These are phyloP conservation scores for Amblyjoppa fuscipennis DNA, from an alignment of 2,888 invertebrate genomes.

Conservation along the genomic window DNA sequence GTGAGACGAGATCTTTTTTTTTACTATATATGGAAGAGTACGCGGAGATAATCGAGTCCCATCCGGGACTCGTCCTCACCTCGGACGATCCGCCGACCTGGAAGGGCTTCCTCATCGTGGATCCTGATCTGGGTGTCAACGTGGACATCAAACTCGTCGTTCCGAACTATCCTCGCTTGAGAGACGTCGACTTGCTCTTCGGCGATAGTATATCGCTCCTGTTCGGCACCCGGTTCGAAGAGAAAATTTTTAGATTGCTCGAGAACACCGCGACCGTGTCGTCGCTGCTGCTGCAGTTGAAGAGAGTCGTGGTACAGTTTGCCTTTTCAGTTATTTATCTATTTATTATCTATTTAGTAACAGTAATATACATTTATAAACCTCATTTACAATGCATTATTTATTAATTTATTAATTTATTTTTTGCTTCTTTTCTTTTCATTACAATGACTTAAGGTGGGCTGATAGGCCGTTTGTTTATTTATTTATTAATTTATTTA, in stretches of 20 bases:
- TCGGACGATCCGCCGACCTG: conserved; percentile 77
- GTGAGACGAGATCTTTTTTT: not conserved
- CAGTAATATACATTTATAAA: no score
- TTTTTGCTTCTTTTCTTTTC: no score
- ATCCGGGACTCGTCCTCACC: conserved; percentile 79
- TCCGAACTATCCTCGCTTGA: conserved; percentile 79
- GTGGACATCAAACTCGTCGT: conserved; percentile 77
- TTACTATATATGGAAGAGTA: conserved; percentile 71
- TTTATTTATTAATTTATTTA: no score
- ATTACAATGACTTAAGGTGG: no score
- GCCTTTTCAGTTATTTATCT: no score
- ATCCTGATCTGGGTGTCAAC: conserved; percentile 67
- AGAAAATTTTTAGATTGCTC: conserved; percentile 70
- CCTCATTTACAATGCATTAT: no score
- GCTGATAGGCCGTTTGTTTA: no score
- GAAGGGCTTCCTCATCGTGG: conserved; percentile 78
- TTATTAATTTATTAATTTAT: no score
- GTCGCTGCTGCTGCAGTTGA: conserved; percentile 77
- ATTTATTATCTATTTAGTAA: no score
- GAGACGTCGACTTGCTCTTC: conserved; percentile 74
- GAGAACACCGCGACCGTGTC: conserved; percentile 73
- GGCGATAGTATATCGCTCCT: conserved; percentile 75
- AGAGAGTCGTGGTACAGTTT: conserved; percentile 71
- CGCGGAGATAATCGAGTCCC: conserved; percentile 74
- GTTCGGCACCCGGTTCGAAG: conserved; percentile 70